phyloP scores from a whole-genome alignment of 2,888 invertebrate species.

The Epirrhoe alternata region DNA sequence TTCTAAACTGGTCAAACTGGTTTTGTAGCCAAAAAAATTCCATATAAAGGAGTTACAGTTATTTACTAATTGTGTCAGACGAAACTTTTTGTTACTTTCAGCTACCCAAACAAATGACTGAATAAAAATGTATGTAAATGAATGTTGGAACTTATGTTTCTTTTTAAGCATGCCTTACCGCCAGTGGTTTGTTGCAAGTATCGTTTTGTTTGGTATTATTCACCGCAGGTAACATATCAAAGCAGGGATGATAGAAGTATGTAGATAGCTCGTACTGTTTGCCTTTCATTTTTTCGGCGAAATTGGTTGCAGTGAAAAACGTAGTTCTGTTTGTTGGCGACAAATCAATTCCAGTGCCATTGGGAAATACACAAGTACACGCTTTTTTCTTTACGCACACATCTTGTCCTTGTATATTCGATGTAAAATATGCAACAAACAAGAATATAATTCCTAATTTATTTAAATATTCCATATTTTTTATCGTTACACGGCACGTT shows the following conservation, averaged over 20 bases:
- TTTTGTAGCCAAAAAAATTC: slow-evolving; percentile 16
- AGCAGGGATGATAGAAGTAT: slow-evolving; percentile 77
- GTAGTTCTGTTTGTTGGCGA: slow-evolving; percentile 57
- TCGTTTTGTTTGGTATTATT: slow-evolving; percentile 54
- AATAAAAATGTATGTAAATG: slow-evolving; percentile 28
- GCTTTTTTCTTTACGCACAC: slow-evolving; percentile 67
- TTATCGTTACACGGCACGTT: not conserved
- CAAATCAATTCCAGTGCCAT: slow-evolving; percentile 81
- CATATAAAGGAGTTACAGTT: not conserved
- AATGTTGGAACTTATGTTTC: slow-evolving; percentile 7
- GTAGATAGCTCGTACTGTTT: slow-evolving; percentile 59
- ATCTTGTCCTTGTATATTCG: slow-evolving; percentile 55
- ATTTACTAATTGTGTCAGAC: not conserved
- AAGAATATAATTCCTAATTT: slow-evolving; percentile 48
- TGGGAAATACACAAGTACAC: slow-evolving; percentile 75
- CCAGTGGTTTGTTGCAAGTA: slow-evolving; percentile 49
- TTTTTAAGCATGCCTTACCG: slow-evolving; percentile 59
- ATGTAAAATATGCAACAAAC: slow-evolving; percentile 45
- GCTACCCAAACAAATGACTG: slow-evolving; percentile 7
- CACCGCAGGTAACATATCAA: slow-evolving; percentile 52
- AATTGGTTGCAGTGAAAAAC: slow-evolving; percentile 64
- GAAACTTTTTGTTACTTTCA: slow-evolving; percentile 3
- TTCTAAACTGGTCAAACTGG: slow-evolving; percentile 30
- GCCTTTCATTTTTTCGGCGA: slow-evolving; percentile 48
- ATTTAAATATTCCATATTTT: slow-evolving; percentile 49